Percentiles rank a stretch among this genome's conserved stretches.
phyloP scores from a whole-genome alignment of 2,888 invertebrate species.

The Amiota mariae region DNA sequence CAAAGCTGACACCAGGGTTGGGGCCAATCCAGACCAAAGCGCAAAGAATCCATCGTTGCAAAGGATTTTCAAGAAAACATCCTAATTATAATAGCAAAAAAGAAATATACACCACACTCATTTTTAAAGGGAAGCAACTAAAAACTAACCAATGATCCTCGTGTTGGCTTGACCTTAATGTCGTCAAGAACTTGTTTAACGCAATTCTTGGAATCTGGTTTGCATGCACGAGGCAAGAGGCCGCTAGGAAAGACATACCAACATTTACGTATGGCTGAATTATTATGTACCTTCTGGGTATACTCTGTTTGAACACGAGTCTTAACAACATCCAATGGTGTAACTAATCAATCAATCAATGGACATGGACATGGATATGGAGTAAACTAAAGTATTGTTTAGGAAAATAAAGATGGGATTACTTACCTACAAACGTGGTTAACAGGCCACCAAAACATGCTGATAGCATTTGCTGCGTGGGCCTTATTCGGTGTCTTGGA shows the following conservation, averaged over 20 bases:
- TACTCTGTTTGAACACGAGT: slow-evolving; percentile 92
- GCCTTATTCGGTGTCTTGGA: slow-evolving; percentile 79
- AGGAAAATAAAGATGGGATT: slow-evolving; percentile 1
- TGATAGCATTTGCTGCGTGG: slow-evolving; percentile 63
- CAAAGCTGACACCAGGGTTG: slow-evolving; percentile 93
- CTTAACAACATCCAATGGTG: slow-evolving; percentile 98
- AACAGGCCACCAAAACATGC: slow-evolving; percentile 83
- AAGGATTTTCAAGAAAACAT: slow-evolving; percentile 93
- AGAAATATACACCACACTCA: not conserved
- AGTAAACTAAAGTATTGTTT: not conserved
- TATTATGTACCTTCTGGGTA: too few relatives aligned
- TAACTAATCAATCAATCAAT: slow-evolving; percentile 87
- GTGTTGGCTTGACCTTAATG: slow-evolving; percentile 66
- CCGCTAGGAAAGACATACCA: slow-evolving; percentile 98
- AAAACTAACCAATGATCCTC: slow-evolving; percentile 79
- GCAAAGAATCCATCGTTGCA: slow-evolving; percentile 89
- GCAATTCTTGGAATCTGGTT: slow-evolving; percentile 75
- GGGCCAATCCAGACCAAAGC: slow-evolving; percentile 96
- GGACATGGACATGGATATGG: too few relatives aligned
- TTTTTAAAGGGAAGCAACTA: too few relatives aligned
- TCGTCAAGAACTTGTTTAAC: slow-evolving; percentile 20
- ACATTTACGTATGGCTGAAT: slow-evolving; percentile 75
- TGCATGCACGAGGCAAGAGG: slow-evolving; percentile 96
- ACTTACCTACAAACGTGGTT: slow-evolving; percentile 88
- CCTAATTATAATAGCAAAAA: slow-evolving; percentile 76